phyloP scores from a whole-genome alignment of 2,113 vertebrate genomes.

The Smithornis capensis region DNA sequence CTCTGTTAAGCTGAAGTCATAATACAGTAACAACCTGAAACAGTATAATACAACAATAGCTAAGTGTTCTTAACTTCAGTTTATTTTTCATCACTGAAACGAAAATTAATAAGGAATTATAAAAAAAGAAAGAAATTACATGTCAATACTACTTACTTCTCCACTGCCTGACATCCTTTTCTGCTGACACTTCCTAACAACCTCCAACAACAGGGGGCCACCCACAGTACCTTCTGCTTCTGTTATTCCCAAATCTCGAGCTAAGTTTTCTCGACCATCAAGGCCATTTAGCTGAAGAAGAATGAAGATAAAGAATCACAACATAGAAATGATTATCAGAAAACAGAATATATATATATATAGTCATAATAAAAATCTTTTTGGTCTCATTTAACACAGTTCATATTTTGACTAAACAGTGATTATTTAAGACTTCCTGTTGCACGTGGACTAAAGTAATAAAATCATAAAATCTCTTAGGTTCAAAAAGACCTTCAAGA shows the following conservation, averaged over 20 bases:
- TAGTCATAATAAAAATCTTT: background rate
- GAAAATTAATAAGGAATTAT: background rate
- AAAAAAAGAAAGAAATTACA: background rate
- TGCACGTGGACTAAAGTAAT: background rate
- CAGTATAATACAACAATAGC: background rate
- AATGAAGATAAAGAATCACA: background rate
- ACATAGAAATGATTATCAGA: background rate
- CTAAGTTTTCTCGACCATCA: constrained; percentile 83
- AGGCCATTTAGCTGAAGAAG: constrained; percentile 76
- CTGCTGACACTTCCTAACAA: constrained; percentile 80
- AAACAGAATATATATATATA: background rate
- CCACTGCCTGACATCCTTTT: constrained; percentile 25
- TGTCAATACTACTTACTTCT: constrained; percentile 71
- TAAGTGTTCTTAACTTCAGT: background rate
- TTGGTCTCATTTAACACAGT: background rate
- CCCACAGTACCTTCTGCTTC: constrained; percentile 79
- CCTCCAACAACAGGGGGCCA: constrained; percentile 84
- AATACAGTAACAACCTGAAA: background rate
- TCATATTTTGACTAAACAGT: background rate
- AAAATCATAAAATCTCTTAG: background rate
- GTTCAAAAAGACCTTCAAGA: background rate
- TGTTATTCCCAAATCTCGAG: constrained; percentile 81
- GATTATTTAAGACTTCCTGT: background rate
- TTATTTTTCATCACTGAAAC: background rate
- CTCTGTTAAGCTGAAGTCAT: background rate